Evolutionary conservation across 1,140 invertebrate species (phyloP).

Genomic region (Himalopsyche phryganea): DNA sequence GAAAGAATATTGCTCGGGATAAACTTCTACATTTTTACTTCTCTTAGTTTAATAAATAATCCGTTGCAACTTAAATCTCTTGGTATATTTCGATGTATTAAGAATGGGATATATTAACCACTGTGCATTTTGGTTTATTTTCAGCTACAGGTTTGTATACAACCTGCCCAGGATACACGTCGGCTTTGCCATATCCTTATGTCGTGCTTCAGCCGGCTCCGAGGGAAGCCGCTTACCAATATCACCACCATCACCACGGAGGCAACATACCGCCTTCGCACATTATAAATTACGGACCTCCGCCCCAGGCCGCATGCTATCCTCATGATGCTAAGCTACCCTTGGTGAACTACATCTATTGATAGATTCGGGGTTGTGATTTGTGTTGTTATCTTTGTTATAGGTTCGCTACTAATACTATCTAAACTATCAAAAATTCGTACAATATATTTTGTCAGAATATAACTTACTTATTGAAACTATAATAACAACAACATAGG

Average conservation of each 20-base stretch:
- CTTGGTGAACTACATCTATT: conserved; percentile 32
- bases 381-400: no score
- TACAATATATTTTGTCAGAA: no score
- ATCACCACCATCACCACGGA: background rate
- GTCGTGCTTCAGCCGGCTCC: conserved; percentile 22
- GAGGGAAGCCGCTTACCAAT: background rate
- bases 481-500: no score
- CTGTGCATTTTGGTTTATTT: conserved; percentile 8
- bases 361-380: background rate
- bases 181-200: conserved; percentile 14
- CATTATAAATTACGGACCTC: conserved; percentile 20
- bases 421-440: no score
- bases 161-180: conserved; percentile 30
- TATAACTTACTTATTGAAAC: no score
- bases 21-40: no score
- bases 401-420: no score
- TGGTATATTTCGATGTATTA: no score
- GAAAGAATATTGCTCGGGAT: no score
- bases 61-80: no score
- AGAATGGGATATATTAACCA: no score
- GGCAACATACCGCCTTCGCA: background rate
- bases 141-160: conserved; percentile 32
- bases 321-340: conserved; percentile 21
- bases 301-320: conserved; percentile 25
- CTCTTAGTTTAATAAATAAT: no score